Percentiles rank a stretch among this genome's conserved stretches.
These are phyloP conservation scores for Cavia aperea DNA, from an alignment of 2,113 vertebrate species.

Conservation along the genomic window DNA sequence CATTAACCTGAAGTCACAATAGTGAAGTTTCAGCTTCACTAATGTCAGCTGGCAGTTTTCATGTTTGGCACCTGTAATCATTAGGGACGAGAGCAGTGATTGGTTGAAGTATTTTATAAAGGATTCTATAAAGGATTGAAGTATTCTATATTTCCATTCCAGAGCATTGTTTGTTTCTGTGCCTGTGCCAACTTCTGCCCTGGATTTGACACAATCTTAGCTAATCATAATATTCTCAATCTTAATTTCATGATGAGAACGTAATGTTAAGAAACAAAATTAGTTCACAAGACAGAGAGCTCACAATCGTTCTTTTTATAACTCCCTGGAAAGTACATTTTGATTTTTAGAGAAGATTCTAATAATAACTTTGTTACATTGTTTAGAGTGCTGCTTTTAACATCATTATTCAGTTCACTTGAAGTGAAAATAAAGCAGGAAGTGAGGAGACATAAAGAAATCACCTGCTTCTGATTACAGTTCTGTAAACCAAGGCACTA, in stretches of 20 bases:
- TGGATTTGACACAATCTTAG: not conserved
- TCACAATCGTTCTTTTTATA: not conserved
- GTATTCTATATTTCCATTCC: not conserved
- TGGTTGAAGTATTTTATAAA: not conserved
- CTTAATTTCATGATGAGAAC: not conserved
- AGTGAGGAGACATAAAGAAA: not conserved
- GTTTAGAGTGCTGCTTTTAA: not conserved
- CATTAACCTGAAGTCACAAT: not conserved
- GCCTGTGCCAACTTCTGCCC: not conserved
- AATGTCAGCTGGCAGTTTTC: not conserved
- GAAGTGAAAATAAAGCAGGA: not conserved
- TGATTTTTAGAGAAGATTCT: slow-evolving; percentile 2
- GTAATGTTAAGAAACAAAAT: not conserved
- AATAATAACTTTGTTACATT: not conserved
- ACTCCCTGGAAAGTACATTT: not conserved
- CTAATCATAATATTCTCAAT: not conserved
- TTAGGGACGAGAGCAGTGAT: not conserved
- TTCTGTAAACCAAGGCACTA: not conserved
- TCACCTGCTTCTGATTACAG: not conserved
- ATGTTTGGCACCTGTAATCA: not conserved
- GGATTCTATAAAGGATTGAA: fast-evolving
- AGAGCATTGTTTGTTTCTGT: not conserved
- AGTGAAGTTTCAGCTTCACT: not conserved
- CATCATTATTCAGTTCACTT: not conserved
- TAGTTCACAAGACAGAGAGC: not conserved